Base-by-base conservation (phyloP, 2,888 invertebrate genomes). In the Lepidocyrtoides sp. region DNA sequence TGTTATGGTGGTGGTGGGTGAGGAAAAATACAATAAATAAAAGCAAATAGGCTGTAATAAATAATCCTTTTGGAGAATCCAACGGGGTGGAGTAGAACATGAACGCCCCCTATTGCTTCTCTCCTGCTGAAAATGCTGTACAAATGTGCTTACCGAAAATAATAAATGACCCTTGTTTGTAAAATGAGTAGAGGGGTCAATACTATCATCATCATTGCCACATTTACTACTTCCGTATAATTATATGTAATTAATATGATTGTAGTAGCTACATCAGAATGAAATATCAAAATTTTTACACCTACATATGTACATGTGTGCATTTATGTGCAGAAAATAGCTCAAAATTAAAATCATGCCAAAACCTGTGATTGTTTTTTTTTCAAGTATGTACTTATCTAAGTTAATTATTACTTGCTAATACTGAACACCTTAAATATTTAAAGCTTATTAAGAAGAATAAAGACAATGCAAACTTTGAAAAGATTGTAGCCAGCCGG, bases 21-120 rank as follows among this genome's bases (percentile, higher is more conserved):
- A 41, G 41, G 41, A 20, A 41, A 41, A 69, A 26, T 20, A 41
- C 20, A 69, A 41, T 69, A 69, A 69, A 69, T 32, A 66, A 66
- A 60, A 66, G 32, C 66, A 66, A 66, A 66, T 66, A 32, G 66
- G 66, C 29, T 10, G 66, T 32, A 66, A 66, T 66, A 66, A 66
- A 66, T 66, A 66, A 66, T 66, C 66, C 66, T 10, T 32, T 29
- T 41, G 57, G 29, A n/a, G 66, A 32, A 66, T 66, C 32, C 29
- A 66, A 29, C n/a, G n/a, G 66, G 66, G 66, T 26, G 66, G 66
- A 32, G 66, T 32, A 66, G 14, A n/a, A 10, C 10, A 26, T 60
- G 60, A 60, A 60, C 60, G 60, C 66, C 66, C 66, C 66, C 57
- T 20, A 3, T 20, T 51, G 5, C 8, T 14, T 26, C 8, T 2